Percentiles rank a stretch among this genome's conserved stretches.
These are phyloP conservation scores for Trichopria drosophilae DNA, from an alignment of 2,888 invertebrate species.

Conservation along the genomic window DNA sequence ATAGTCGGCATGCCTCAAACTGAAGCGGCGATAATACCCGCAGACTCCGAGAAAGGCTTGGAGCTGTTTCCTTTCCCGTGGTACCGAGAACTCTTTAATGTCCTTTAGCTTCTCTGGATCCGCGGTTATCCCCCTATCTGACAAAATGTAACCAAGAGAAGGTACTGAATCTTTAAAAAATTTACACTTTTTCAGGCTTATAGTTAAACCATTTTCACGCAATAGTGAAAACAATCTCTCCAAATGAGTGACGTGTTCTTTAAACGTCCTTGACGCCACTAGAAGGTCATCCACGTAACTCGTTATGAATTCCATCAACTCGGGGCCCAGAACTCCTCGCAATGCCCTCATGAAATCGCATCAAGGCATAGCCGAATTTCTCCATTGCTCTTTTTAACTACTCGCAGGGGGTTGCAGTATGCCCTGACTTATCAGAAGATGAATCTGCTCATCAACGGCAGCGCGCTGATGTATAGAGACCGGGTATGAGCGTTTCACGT, in stretches of 20 bases:
- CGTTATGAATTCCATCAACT: constrained; percentile 33
- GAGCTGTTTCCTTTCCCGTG: constrained; percentile 35
- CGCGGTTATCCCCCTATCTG: constrained; percentile 1
- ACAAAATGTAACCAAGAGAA: constrained; percentile 8
- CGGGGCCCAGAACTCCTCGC: constrained; percentile 40
- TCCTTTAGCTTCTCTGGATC: constrained; percentile 28
- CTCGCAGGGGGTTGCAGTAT: constrained; percentile 7
- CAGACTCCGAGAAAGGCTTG: too few species aligned
- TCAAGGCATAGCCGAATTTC: constrained; percentile 12
- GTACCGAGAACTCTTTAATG: constrained; percentile 34
- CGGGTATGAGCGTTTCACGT: neutral
- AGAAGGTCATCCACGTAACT: constrained; percentile 45
- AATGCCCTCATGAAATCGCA: constrained; percentile 1
- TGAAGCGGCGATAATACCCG: constrained; percentile 10
- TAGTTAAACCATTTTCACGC: constrained; percentile 33
- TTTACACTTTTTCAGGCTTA: constrained; percentile 37
- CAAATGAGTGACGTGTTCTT: constrained; percentile 33
- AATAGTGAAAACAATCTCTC: constrained; percentile 30
- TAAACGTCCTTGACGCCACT: constrained; percentile 35
- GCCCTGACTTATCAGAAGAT: neutral
- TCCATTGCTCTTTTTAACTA: constrained; percentile 41
- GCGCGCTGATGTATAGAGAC: neutral
- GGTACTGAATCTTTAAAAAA: constrained; percentile 26
- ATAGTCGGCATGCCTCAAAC: neutral
- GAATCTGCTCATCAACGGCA: neutral